phyloP scores from a whole-genome alignment of 2,113 vertebrate genomes.

The Nothoprocta perdicaria region DNA sequence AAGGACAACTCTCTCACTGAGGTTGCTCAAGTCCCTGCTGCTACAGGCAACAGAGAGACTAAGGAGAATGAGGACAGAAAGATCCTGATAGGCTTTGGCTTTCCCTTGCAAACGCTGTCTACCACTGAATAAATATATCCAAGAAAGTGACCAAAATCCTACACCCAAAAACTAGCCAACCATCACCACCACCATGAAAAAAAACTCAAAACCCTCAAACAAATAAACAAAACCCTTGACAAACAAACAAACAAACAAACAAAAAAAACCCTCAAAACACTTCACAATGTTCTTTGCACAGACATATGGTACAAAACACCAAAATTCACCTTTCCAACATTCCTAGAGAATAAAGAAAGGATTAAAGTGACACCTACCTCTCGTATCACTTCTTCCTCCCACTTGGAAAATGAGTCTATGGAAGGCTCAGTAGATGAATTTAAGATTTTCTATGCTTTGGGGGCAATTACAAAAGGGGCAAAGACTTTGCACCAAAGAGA shows the following conservation, averaged over 20 bases:
- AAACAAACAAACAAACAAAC: too few relatives aligned
- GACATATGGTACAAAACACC: not conserved
- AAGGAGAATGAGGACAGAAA: not conserved
- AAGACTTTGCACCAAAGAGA: not conserved
- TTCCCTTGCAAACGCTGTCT: not conserved
- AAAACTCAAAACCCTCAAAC: not conserved
- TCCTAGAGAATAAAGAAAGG: not conserved
- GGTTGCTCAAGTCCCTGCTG: not conserved
- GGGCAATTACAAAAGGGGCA: not conserved
- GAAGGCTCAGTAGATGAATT: not conserved
- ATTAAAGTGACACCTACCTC: not conserved
- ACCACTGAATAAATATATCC: accelerated
- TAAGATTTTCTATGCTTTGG: not conserved
- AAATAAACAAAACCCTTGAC: too few relatives aligned
- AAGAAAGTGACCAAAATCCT: not conserved
- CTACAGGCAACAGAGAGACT: not conserved
- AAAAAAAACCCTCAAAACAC: too few relatives aligned
- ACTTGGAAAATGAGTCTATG: not conserved
- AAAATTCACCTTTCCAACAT: not conserved
- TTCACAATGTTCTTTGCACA: not conserved
- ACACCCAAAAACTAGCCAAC: not conserved
- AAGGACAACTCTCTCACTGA: not conserved
- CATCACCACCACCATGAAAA: not conserved
- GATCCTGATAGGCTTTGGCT: not conserved
- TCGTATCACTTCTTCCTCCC: not conserved